These are phyloP conservation scores for Phymatocera aterrima DNA, from an alignment of 2,888 invertebrate genomes.

Conservation along the genomic window DNA sequence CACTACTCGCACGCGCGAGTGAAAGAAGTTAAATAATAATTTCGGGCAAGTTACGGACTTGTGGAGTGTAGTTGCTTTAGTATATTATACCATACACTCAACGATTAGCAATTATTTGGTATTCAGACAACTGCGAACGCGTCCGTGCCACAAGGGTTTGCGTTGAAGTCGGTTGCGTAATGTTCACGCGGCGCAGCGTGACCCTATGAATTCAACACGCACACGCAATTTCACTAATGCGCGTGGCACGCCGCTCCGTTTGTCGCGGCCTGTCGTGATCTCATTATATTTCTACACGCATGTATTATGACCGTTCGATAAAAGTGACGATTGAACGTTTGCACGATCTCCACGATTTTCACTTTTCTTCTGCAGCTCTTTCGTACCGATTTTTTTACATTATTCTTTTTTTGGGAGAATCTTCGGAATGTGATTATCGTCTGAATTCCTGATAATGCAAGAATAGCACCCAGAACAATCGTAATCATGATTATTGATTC, in stretches of 20 bases:
- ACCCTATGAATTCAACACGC: constrained; percentile 25
- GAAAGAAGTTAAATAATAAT: constrained; percentile 27
- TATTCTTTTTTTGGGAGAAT: too few relatives aligned
- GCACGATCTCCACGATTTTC: too few relatives aligned
- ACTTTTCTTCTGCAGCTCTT: too few relatives aligned
- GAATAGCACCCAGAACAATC: too few relatives aligned
- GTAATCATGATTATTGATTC: too few relatives aligned
- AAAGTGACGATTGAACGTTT: too few relatives aligned
- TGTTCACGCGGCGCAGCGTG: neutral
- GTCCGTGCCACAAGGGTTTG: neutral
- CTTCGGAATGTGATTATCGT: too few relatives aligned
- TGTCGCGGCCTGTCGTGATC: too few relatives aligned
- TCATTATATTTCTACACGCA: neutral
- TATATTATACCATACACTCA: too few relatives aligned
- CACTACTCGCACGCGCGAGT: neutral
- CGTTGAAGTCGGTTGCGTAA: constrained; percentile 52
- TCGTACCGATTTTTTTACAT: too few relatives aligned
- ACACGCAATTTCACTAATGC: constrained; percentile 37
- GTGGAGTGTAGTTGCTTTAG: neutral
- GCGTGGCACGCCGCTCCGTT: neutral
- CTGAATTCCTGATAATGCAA: too few relatives aligned
- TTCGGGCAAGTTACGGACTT: neutral
- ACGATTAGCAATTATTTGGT: constrained; percentile 21
- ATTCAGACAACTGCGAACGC: neutral
- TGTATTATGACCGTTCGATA: neutral